Evolutionary conservation across 1,140 invertebrate species (phyloP).

Genomic region (Vanessa atalanta): DNA sequence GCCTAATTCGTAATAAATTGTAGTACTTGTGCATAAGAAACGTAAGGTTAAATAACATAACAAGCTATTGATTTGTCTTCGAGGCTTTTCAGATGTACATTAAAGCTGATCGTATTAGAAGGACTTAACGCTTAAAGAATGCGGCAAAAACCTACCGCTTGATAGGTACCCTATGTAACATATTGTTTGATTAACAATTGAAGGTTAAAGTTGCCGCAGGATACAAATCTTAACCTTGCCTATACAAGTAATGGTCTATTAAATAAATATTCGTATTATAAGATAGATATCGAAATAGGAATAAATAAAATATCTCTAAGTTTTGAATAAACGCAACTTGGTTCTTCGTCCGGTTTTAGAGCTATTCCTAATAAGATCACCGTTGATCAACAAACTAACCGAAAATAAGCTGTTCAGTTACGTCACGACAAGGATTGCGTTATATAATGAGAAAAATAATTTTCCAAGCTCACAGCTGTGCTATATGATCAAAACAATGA

Average conservation of each 20-base stretch:
- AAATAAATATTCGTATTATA: neutral
- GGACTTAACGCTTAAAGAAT: neutral
- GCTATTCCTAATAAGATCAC: constrained; percentile 10
- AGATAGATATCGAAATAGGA: neutral
- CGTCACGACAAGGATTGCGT: constrained; percentile 64
- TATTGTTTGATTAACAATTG: constrained; percentile 20
- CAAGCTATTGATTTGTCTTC: neutral
- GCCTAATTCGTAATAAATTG: too few relatives aligned
- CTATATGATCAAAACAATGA: neutral
- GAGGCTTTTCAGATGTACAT: neutral
- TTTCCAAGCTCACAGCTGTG: neutral
- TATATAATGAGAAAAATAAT: constrained; percentile 56
- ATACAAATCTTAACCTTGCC: constrained; percentile 33
- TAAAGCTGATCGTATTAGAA: neutral
- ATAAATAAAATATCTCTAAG: too few relatives aligned
- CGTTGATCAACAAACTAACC: constrained; percentile 2
- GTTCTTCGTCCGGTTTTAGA: too few relatives aligned
- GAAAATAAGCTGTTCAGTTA: constrained; percentile 45
- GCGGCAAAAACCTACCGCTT: constrained; percentile 7
- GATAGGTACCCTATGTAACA: constrained; percentile 1
- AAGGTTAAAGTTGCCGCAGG: constrained; percentile 52
- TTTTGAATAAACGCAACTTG: too few relatives aligned
- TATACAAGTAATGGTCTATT: neutral
- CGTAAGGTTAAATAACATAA: neutral
- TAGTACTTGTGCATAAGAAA: too few relatives aligned